Evolutionary conservation across 2,888 invertebrate genomes (phyloP), one percentile per base, ranked within the genome.

Genomic region (Dryobotodes eremita): DNA sequence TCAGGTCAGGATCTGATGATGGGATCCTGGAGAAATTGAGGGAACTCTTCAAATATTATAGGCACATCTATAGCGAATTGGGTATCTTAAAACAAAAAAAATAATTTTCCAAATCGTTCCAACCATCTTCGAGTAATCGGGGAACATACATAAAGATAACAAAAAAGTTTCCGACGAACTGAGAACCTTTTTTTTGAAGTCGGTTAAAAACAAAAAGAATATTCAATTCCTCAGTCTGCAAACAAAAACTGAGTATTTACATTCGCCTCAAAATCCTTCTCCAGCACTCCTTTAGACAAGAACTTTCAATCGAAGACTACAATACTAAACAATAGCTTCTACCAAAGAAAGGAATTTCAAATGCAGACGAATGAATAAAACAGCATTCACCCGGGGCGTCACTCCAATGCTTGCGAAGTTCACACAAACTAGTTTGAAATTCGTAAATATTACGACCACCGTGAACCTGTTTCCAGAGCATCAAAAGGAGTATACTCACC

Each of bases 361-460:
- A 84, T 86, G 84, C 84, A 83, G 71, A 81, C 73, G 66, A 80
- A 79, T 86, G 84, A 86, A 88, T 83, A 87, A 88, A 83, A 79
- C 88, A 87, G 68, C 61, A 68, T 72, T 64, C 84, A 71, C 81
- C 76, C 65, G 71, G 0, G 59, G 71, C 81, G 69, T 81, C 64
- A 65, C 70, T 75, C 69, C 81, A 81, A 74, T 84, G n/a, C 77
- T n/a, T 64, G 78, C 6, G 75, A 85, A 88, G 53, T 88, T 91
- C 86, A 83, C 86, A 89, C 91, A 89, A 93, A 94, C 92, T 93
- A 92, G 92, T 92, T 92, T 72, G 85, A 79, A 91, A 90, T 90
- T 88, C 85, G 86, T 88, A 89, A 92, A 91, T 91, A 90, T 90
- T 71, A 77, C 83, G 59, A 62, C 36, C 36, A 36, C 20, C 36